Percentiles rank a stretch among this genome's conserved stretches.
Evolutionary conservation across 2,888 invertebrate species (phyloP).

Genomic region (Nysson spinosus): DNA sequence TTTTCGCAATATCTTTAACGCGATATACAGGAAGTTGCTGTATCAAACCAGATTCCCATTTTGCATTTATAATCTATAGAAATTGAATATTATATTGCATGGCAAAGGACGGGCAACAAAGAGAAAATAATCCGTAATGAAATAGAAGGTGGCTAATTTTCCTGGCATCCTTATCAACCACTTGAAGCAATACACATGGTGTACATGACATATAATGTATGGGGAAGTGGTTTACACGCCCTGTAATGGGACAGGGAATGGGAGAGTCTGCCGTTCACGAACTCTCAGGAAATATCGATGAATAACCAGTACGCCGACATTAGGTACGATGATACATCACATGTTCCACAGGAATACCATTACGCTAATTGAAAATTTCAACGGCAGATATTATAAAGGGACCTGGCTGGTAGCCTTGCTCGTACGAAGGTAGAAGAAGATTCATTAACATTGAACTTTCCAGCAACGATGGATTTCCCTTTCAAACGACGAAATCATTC

Average conservation of each 20-base stretch:
- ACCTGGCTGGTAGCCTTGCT: background rate
- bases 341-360: slow-evolving; percentile 11
- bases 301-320: slow-evolving; percentile 34
- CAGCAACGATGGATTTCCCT: background rate
- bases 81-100: no score
- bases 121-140: background rate
- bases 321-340: slow-evolving; percentile 10
- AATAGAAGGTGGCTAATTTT: slow-evolving; percentile 19
- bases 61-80: no score
- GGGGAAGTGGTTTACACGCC: slow-evolving; percentile 40
- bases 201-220: slow-evolving; percentile 31
- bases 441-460: background rate
- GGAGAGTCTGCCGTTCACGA: slow-evolving; percentile 35
- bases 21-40: no score
- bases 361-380: slow-evolving; percentile 24
- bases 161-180: slow-evolving; percentile 20
- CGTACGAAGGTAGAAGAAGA: background rate
- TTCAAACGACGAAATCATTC: background rate
- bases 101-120: background rate
- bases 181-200: slow-evolving; percentile 17
- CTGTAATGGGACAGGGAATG: slow-evolving; percentile 36
- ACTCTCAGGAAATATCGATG: slow-evolving; percentile 40
- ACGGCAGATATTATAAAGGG: background rate
- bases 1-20: no score
- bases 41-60: no score